phyloP scores from a whole-genome alignment of 2,888 invertebrate genomes.

The Parnassius mnemosyne region DNA sequence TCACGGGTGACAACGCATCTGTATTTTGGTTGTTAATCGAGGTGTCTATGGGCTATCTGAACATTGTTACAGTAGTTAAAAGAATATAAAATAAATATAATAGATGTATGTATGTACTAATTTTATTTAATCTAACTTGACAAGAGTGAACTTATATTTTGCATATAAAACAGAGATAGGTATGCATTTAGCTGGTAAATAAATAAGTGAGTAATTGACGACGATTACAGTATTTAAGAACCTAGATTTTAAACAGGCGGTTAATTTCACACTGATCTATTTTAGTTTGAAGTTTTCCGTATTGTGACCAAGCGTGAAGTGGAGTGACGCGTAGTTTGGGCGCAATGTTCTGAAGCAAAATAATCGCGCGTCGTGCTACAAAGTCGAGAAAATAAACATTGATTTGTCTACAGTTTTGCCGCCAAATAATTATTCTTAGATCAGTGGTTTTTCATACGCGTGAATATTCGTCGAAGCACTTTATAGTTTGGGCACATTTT shows the following conservation, averaged over 20 bases:
- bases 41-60: no score
- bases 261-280: conserved; percentile 38
- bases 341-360: conserved; percentile 48
- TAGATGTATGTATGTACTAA: no score
- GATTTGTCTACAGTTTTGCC: conserved; percentile 38
- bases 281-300: conserved; percentile 53
- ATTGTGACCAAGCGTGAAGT: conserved; percentile 53
- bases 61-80: no score
- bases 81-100: no score
- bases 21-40: no score
- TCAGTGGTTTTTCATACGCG: conserved; percentile 10
- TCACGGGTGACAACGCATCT: no score
- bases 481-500: no score
- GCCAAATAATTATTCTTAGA: conserved; percentile 39
- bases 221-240: conserved; percentile 26
- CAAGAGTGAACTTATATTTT: no score
- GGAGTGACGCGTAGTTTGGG: conserved; percentile 56
- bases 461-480: no score
- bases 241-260: conserved; percentile 28
- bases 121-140: no score
- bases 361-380: conserved; percentile 48
- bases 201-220: conserved; percentile 1
- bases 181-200: background rate
- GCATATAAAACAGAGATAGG: background rate
- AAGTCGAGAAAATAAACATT: conserved; percentile 59